Base-by-base conservation (phyloP, 2,113 vertebrate species). In the Heterochromis multidens region DNA sequence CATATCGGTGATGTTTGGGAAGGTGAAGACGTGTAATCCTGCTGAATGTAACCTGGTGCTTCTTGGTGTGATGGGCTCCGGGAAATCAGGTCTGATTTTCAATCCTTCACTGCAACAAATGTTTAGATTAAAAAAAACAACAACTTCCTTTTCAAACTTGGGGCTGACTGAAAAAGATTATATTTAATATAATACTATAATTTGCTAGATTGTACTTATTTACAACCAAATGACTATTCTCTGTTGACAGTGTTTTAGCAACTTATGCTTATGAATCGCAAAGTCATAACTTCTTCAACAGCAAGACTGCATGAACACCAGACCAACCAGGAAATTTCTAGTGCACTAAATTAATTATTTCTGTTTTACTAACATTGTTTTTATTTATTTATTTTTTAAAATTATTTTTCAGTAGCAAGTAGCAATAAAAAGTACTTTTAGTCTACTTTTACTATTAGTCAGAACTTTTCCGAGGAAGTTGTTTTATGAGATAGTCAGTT, bases 21-120 rank as follows among this genome's bases (percentile, higher is more conserved):
- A 85, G 63, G 21, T 33, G 16, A 85, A 85, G 77, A 27, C 23
- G 6, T 79, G 77, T 61, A 52, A 31, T 31, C 19, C 70, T 54
- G 56, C 83, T 40, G 83, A 85, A 60, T 85, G 83, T 33, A 85
- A 85, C 83, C 29, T 85, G 63, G 83, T 85, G 29, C 78, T 85
- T 8, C 83, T 85, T 2, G 83, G 77, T 7, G 83, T 54, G 10
- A 85, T 60, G 83, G 83, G 83, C 83, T 85, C 63, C 6, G 63
- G 83, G 63, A 85, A 72, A 60, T 85, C 83, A 72, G 83, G 77
- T 85, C 56, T 27, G 80, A 43, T 8, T 79, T 84, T 65, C 0
- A 33, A 23, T 60, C 5, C 11, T 31, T 82, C 56, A 33, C 6
- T 58, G 19, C 52, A 3, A 43, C 33, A 70, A 17, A 5, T 58